A percentile compares a stretch with the other conserved stretches of the same genome.
Evolutionary conservation across 2,113 vertebrate species (phyloP).

Genomic region (Cervus canadensis): DNA sequence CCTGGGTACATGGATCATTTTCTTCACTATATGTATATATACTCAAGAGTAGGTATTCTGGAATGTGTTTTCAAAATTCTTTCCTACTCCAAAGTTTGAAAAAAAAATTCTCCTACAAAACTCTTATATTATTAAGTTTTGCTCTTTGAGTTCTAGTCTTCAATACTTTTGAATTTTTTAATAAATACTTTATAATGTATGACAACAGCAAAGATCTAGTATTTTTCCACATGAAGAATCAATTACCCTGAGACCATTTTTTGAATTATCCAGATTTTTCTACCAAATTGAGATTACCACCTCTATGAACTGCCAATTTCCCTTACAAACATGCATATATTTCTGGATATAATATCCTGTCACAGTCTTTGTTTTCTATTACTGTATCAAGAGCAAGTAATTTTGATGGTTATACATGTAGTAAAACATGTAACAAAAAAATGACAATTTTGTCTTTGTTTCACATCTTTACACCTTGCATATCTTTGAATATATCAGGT

Average conservation of each 20-base stretch:
- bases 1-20: neutral
- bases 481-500: neutral
- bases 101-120: neutral
- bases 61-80: conserved; percentile 26
- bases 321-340: neutral
- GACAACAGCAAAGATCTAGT: neutral
- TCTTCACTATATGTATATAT: neutral
- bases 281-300: neutral
- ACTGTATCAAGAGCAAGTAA: conserved; percentile 9
- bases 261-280: conserved; percentile 25
- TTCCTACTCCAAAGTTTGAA: neutral
- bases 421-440: conserved; percentile 19
- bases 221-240: conserved; percentile 21
- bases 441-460: neutral
- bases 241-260: conserved; percentile 41
- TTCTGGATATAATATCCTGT: conserved; percentile 22
- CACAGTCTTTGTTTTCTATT: conserved; percentile 4
- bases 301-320: neutral
- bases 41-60: neutral
- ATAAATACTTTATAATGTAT: neutral
- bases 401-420: conserved; percentile 5
- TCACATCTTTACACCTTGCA: neutral
- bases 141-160: conserved; percentile 31
- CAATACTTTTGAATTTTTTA: neutral
- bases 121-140: neutral